Evolutionary conservation across 2,113 vertebrate species (phyloP).

Genomic region (Petaurus breviceps): DNA sequence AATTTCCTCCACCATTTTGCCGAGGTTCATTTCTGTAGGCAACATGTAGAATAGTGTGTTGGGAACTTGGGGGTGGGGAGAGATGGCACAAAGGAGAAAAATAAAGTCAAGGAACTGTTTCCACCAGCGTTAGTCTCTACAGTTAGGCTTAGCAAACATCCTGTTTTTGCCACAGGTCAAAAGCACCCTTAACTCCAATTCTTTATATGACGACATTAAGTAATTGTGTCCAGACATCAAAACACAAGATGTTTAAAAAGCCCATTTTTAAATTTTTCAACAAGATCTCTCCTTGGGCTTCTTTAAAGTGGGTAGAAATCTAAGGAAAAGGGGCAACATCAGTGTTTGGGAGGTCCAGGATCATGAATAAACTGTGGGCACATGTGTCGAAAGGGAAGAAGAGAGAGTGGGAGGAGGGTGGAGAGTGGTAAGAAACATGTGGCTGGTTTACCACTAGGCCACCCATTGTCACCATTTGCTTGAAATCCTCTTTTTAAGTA

Average conservation of each 20-base stretch:
- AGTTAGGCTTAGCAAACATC: slow-evolving; percentile 61
- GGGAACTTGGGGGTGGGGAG: background rate
- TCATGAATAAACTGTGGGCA: rapidly evolving
- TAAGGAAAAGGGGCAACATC: background rate
- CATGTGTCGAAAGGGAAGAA: background rate
- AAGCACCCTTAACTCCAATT: slow-evolving; percentile 23
- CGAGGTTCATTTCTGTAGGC: background rate
- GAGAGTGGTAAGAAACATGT: rapidly evolving
- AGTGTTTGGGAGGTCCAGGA: rapidly evolving
- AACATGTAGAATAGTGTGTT: background rate
- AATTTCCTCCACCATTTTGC: background rate
- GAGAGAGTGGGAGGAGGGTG: background rate
- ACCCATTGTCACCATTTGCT: background rate
- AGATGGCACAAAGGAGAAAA: background rate
- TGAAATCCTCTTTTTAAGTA: background rate
- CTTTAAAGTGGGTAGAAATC: background rate
- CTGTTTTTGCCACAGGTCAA: slow-evolving; percentile 68
- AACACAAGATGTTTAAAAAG: background rate
- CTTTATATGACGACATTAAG: background rate
- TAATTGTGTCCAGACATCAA: slow-evolving; percentile 32
- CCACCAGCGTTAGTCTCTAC: slow-evolving; percentile 18
- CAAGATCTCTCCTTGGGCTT: slow-evolving; percentile 16
- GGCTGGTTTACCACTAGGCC: background rate
- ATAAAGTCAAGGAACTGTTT: slow-evolving; percentile 6
- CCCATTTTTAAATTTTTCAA: slow-evolving; percentile 29